A percentile compares a stretch with the other conserved stretches of the same genome.
These are phyloP conservation scores for Nasonovia ribisnigri DNA, from an alignment of 2,888 invertebrate genomes.

Conservation along the genomic window DNA sequence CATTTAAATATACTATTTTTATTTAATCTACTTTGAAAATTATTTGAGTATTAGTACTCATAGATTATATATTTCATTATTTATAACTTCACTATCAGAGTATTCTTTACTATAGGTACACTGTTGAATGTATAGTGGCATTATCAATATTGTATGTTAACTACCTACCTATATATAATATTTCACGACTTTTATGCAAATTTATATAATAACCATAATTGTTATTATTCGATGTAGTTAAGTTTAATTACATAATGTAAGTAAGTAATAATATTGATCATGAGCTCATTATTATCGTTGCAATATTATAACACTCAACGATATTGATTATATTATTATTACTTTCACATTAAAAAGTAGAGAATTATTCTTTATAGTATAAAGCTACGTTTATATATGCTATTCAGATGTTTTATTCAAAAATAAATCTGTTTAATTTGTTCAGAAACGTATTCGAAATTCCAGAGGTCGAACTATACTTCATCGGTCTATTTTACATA, in stretches of 20 bases:
- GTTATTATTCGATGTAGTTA: background rate
- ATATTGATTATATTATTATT: conserved; percentile 7
- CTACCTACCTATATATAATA: background rate
- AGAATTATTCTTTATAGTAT: background rate
- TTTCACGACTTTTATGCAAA: background rate
- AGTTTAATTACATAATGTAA: background rate
- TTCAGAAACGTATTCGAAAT: background rate
- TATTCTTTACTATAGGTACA: background rate
- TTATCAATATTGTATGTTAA: background rate
- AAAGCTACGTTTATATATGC: background rate
- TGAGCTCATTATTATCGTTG: background rate
- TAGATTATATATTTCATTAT: background rate
- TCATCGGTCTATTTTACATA: conserved; percentile 45
- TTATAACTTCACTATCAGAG: background rate
- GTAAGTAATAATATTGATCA: background rate
- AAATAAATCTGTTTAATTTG: conserved; percentile 24
- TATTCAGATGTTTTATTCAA: conserved; percentile 17
- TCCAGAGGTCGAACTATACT: conserved; percentile 36
- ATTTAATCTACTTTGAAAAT: background rate
- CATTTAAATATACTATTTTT: background rate
- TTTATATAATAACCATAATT: background rate
- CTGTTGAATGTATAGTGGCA: background rate
- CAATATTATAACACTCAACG: background rate
- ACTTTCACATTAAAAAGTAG: conserved; percentile 1
- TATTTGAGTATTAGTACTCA: background rate